Evolutionary conservation across 64 coral and sea anemone species (phyloP).

Genomic region (Montipora efflorescens): DNA sequence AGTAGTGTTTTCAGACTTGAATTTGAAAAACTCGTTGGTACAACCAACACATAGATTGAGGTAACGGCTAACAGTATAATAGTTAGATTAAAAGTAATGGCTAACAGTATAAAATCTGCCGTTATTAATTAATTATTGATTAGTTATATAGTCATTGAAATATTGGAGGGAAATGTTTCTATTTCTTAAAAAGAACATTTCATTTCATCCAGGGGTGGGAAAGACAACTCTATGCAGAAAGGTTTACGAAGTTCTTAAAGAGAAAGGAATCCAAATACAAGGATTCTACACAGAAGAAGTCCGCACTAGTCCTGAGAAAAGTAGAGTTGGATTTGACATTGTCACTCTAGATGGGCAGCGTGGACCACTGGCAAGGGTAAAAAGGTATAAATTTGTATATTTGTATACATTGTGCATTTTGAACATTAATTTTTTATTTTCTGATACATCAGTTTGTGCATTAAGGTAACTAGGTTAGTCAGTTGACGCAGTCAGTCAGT

Average conservation of each 20-base stretch:
- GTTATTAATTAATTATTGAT: too few relatives aligned
- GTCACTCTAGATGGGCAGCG: constrained; percentile 81
- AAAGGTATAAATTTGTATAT: constrained; percentile 48
- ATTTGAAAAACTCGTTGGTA: too few relatives aligned
- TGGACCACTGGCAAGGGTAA: constrained; percentile 80
- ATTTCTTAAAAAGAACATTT: background rate
- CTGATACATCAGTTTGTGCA: too few relatives aligned
- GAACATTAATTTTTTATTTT: too few relatives aligned
- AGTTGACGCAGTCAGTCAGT: too few relatives aligned
- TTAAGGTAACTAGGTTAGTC: too few relatives aligned
- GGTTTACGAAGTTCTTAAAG: constrained; percentile 69
- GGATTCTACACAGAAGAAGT: constrained; percentile 94
- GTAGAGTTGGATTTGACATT: constrained; percentile 87
- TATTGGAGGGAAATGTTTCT: background rate
- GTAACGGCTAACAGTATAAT: too few relatives aligned
- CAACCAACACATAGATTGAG: too few relatives aligned
- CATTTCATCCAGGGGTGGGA: constrained; percentile 55
- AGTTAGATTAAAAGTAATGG: too few relatives aligned
- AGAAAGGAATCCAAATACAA: constrained; percentile 57
- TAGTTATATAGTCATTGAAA: too few relatives aligned
- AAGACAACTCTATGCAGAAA: constrained; percentile 86
- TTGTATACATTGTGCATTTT: background rate
- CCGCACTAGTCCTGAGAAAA: constrained; percentile 28
- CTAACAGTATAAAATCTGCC: too few relatives aligned
- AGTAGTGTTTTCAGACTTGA: too few relatives aligned